Base-by-base conservation (phyloP, 2,888 invertebrate genomes). In the Fabriciana adippe region DNA sequence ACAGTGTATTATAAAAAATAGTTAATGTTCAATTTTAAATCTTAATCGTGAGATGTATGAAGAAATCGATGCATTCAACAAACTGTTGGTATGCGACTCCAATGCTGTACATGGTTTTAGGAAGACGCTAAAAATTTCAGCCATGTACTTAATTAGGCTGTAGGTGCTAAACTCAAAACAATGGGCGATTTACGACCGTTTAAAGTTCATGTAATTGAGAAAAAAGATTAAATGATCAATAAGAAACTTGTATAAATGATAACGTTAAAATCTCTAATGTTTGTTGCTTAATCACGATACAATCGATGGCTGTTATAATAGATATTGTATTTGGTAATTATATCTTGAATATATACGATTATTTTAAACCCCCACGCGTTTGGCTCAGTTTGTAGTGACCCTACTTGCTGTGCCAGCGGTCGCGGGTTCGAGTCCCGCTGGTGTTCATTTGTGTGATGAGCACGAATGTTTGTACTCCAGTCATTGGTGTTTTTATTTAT, bases 111-210 rank as follows among this genome's bases (percentile, higher is more conserved):
- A 16, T 51, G 15, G 59, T 41, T 55, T 65, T 41, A 13, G 54
- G 47, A 57, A 54, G 64, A 57, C 48, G 47, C 48, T 18, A 41
- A 55, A 59, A 53, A 64, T 67, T 64, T 55, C 45, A 59, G 16
- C 48, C 18, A 67, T 47, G 47, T 47, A 45, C 15, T 54, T 67
- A 67, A 67, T 64, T 67, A 64, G 48, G 54, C 54, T 57, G 61
- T 68, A 72, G 68, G 67, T 64, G 60, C 61, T 53, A 68, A 64
- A 64, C 55, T 65, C 61, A 65, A 68, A 64, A 67, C 67, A 72
- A 72, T 70, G 68, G 66, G 45, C 66, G 62, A 70, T 70, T 68
- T 66, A 68, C 67, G 48, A 53, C 57, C 50, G 21, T 8, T 59
- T 50, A 18, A 56, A 48, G 48, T 47, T 13, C n/a, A 45, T 59